Evolutionary conservation across 1,140 invertebrate species (phyloP).

Genomic region (Hypothenemus hampei): DNA sequence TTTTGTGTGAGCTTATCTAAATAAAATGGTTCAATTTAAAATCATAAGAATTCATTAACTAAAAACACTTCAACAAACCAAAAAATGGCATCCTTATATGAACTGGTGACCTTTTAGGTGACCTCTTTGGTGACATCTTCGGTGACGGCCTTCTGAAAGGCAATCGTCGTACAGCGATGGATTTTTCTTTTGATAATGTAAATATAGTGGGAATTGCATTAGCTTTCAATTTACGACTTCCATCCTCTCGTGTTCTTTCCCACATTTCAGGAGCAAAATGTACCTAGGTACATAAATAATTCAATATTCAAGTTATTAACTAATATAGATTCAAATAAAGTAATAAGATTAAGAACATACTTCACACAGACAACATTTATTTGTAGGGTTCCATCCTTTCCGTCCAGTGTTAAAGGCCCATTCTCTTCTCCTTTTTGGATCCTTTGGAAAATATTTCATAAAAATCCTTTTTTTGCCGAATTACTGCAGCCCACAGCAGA

Average conservation of each 20-base stretch:
- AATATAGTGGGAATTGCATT: constrained; percentile 25
- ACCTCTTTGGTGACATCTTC: too few relatives aligned
- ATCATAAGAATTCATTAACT: too few relatives aligned
- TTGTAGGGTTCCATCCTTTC: constrained; percentile 17
- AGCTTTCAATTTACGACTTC: constrained; percentile 16
- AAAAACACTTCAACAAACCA: too few relatives aligned
- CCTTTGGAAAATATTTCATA: constrained; percentile 26
- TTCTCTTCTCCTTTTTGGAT: constrained; percentile 14
- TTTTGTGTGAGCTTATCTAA: too few relatives aligned
- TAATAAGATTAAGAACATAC: constrained; percentile 2
- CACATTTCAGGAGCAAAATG: constrained; percentile 29
- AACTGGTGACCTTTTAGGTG: too few relatives aligned
- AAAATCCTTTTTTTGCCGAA: constrained; percentile 11
- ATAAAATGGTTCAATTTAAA: too few relatives aligned
- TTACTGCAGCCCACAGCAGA: constrained; percentile 15
- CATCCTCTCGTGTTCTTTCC: constrained; percentile 22
- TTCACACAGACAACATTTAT: constrained; percentile 20
- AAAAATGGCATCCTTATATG: too few relatives aligned
- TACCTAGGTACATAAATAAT: constrained; percentile 10
- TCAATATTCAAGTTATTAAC: background rate
- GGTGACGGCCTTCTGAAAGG: too few relatives aligned
- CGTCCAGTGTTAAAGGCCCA: constrained; percentile 18
- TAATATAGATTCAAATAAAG: background rate
- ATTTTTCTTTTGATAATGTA: too few relatives aligned
- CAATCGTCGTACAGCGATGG: too few relatives aligned